These are phyloP conservation scores for Glaucomys volans DNA, from an alignment of 2,113 vertebrate genomes.

Conservation along the genomic window DNA sequence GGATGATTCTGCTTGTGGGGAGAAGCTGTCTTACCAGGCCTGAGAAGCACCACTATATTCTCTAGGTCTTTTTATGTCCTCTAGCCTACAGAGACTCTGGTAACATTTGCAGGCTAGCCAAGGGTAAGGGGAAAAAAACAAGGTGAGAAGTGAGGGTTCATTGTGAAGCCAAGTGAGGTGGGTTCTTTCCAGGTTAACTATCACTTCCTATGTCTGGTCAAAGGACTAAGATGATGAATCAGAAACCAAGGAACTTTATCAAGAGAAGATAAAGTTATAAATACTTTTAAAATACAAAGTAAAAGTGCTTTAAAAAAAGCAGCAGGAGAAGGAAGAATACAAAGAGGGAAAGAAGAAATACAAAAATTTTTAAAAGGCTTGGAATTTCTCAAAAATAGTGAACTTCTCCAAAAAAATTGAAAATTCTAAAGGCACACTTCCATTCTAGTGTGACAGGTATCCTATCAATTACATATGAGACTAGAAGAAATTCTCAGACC, in stretches of 20 bases:
- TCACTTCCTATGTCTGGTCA: not conserved
- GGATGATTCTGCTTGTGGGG: not conserved
- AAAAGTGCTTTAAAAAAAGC: no score
- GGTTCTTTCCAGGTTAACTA: not conserved
- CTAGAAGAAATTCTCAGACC: not conserved
- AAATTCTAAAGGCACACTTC: not conserved
- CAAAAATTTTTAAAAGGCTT: not conserved
- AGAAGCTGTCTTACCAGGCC: not conserved
- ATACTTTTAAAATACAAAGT: not conserved
- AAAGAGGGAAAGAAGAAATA: not conserved
- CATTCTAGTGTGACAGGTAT: not conserved
- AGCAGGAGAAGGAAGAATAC: no score
- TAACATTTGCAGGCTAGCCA: not conserved
- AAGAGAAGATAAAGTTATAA: not conserved
- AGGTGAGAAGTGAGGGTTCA: not conserved
- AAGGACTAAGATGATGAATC: not conserved
- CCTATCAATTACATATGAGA: not conserved
- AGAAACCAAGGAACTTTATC: not conserved
- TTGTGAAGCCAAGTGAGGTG: not conserved
- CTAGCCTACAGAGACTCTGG: not conserved
- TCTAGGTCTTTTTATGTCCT: not conserved
- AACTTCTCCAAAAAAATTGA: not conserved
- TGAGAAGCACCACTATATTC: not conserved
- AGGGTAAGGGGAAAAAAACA: not conserved
- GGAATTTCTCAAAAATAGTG: not conserved